Percentiles rank a stretch among this genome's conserved stretches.
phyloP scores from a whole-genome alignment of 1,140 invertebrate genomes.

The Subanguina moxae region DNA sequence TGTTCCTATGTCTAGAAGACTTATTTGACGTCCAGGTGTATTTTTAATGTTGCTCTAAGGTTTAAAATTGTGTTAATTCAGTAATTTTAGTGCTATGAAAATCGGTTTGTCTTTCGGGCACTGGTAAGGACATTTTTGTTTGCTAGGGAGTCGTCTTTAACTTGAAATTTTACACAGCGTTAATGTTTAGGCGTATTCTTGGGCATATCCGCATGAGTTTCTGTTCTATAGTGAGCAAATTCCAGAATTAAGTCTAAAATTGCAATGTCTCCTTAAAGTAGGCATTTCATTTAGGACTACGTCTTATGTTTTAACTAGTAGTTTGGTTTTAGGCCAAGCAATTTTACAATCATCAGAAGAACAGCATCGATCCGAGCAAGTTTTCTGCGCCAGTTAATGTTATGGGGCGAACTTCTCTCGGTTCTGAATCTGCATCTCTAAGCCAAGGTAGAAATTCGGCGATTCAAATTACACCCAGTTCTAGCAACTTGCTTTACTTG shows the following conservation, averaged over 20 bases:
- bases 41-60: too few species aligned
- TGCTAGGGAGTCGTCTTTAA: too few species aligned
- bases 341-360: conserved; percentile 11
- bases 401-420: background rate
- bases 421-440: background rate
- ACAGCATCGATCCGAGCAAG: too few species aligned
- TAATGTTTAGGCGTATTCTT: conserved; percentile 15
- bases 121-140: too few species aligned
- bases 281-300: too few species aligned
- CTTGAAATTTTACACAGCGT: too few species aligned
- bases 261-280: conserved; percentile 30
- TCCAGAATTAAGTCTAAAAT: conserved; percentile 19
- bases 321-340: conserved; percentile 25
- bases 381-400: too few species aligned
- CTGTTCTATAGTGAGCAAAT: conserved; percentile 32
- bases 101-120: conserved; percentile 21
- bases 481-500: too few species aligned
- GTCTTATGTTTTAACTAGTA: too few species aligned
- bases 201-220: conserved; percentile 32
- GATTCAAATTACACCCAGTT: too few species aligned
- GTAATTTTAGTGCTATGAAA: conserved; percentile 22
- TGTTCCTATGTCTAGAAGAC: conserved; percentile 30
- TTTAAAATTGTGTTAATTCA: background rate
- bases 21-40: conserved; percentile 5
- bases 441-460: background rate